Conservation (phyloP, 2,113 vertebrate genomes). For the Epinephelus cyanopodus region DNA sequence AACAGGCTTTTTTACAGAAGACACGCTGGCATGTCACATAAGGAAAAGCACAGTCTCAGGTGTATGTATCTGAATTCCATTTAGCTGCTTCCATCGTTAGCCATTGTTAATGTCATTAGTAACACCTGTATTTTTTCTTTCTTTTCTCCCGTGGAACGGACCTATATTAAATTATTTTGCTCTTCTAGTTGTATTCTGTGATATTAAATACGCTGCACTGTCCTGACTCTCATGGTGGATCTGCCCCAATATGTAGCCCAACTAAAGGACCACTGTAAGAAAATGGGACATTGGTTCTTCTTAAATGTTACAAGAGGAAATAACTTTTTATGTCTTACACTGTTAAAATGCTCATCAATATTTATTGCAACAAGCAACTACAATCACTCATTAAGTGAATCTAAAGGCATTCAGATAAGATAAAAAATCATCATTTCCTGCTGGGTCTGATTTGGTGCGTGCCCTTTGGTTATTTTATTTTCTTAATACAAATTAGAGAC, state of each 20-base stretch:
- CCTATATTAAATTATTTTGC: neutral
- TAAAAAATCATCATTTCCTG: conserved; percentile 12
- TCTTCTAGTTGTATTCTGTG: neutral
- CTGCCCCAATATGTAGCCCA: neutral
- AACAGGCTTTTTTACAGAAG: neutral
- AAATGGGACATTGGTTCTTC: neutral
- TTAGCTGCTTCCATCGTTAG: neutral
- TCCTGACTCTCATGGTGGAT: neutral
- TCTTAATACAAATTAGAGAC: neutral
- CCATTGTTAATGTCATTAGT: neutral
- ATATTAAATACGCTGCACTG: neutral
- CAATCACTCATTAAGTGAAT: conserved; percentile 41
- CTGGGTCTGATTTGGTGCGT: conserved; percentile 14
- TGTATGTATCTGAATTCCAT: conserved; percentile 14
- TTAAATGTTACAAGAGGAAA: conserved; percentile 16
- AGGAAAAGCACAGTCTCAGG: neutral
- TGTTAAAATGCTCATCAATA: conserved; percentile 35
- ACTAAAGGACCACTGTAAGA: neutral
- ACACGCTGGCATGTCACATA: conserved; percentile 7
- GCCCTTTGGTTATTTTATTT: conserved; percentile 16
- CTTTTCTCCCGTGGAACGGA: neutral
- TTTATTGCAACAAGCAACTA: conserved; percentile 23
- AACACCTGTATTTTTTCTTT: neutral
- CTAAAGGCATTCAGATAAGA: conserved; percentile 3
- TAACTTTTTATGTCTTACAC: conserved; percentile 21